Base-by-base conservation (phyloP, 2,888 invertebrate species). In the Oligia strigilis region DNA sequence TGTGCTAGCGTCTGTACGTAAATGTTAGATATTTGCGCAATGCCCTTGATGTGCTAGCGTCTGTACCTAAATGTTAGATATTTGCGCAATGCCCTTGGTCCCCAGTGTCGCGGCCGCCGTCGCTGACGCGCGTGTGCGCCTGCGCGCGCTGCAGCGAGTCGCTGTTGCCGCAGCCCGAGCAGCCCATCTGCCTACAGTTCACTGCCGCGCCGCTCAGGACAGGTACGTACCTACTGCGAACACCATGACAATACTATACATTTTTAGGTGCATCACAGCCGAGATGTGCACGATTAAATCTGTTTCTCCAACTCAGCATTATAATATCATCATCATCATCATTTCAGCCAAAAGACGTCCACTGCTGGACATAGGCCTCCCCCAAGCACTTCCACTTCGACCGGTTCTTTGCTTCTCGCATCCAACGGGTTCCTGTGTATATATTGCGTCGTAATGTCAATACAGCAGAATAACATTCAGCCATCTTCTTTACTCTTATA, bases 151-250 rank as follows among this genome's bases (percentile, higher is more conserved):
- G 78, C 66, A 23, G 80, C 14, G 85, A 82, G 80, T 93, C 92
- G 0, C 36, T 78, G 2, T 46, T 93, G 40, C 92, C 91, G 0
- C 90, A 84, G 4, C 84, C 80, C 36, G 73, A 55, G 4, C 90
- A 92, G 17, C 89, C 92, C 0, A 77, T 87, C 71, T 93, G 94
- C 43, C 85, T 96, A 82, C 94, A 95, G 89, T 94, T 93, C 77
- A 84, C 69, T 19, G 78, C 81, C 19, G 6, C 95, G 46, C 93
- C 95, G 0, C 81, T 95, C 1, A 85, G 88, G 5, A 93, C 93
- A 46, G 94, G 95, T 95, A 70, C 55, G 36, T 55, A 55, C 29
- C 29, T 29, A 29, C 13, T 23, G 13, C 13, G 3, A 49, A 52
- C 52, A 14, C 36, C 52, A 29, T 52, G 29, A 8, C 29, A 49